Base-by-base conservation (phyloP, 1,140 invertebrate genomes). In the Bombus confusus region DNA sequence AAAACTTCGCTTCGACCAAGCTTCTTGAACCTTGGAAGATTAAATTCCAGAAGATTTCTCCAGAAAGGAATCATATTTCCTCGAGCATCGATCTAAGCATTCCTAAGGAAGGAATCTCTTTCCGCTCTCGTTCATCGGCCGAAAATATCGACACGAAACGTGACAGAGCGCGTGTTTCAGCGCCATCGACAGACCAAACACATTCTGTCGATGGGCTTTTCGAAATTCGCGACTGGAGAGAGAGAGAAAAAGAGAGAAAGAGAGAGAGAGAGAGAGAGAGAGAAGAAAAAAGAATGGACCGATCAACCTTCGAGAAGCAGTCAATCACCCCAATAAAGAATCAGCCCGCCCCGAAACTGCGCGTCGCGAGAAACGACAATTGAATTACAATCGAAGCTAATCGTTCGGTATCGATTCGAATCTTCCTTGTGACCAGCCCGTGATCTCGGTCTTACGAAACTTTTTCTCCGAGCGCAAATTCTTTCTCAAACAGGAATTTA, bases 321-420 rank as follows among this genome's bases (percentile, higher is more conserved):
- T 69, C 62, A 69, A 80, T 80, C 77, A 80, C 77, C 77, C 41
- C 77, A 47, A 80, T 80, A 68, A 80, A 68, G 34, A 64, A 66
- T 5, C 15, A 37, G 39, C 77, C 59, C n/a, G 59, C n/a, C 76
- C 39, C 62, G 77, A 80, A 80, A 69, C 31, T 80, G 77, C 64
- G 77, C 77, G 41, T 80, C 64, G 18, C 39, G 37, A n/a, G 25
- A 15, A 79, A 66, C 68, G 31, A 47, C 77, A 68, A 68, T 68
- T 69, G 41, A 80, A 80, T 69, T 80, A 80, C 64, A 66, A 68
- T 69, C 77, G 41, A 52, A 25, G 31, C 31, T 39, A 41, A 77
- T 41, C 37, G 47, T 31, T 77, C 39, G 57, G 37, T 64, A 64
- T 62, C 75, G 37, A 77, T 62, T 47, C 62, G n/a, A 79, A 66